Percentiles rank a stretch among this genome's conserved stretches.
Conservation (phyloP, 2,113 vertebrate species). For the Zootoca vivipara region DNA sequence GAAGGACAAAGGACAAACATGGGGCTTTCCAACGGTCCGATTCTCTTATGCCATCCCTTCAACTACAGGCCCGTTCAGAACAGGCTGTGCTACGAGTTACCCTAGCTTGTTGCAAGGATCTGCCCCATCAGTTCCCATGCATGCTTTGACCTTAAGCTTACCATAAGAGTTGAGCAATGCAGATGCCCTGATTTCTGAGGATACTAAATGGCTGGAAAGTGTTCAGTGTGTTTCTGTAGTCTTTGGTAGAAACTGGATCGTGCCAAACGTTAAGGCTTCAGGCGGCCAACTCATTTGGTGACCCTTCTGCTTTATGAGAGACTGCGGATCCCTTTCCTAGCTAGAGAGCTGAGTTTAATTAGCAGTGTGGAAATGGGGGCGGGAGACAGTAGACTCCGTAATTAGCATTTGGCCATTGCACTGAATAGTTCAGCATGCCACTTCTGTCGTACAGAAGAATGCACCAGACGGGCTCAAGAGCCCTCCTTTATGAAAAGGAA, state of each 20-base stretch:
- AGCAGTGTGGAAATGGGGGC: conserved; percentile 56
- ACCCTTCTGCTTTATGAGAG: conserved; percentile 14
- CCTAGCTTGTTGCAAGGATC: background rate
- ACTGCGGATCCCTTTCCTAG: conserved; percentile 42
- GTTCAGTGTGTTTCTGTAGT: background rate
- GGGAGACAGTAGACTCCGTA: conserved; percentile 25
- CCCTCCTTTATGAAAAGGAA: background rate
- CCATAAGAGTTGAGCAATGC: conserved; percentile 54
- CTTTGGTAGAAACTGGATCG: conserved; percentile 29
- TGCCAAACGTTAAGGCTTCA: background rate
- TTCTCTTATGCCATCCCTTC: background rate
- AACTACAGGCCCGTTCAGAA: background rate
- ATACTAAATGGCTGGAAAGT: background rate
- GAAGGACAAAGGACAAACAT: background rate
- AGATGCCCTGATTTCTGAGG: conserved; percentile 41
- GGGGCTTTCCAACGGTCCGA: background rate
- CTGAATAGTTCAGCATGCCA: conserved; percentile 38
- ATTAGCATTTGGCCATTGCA: conserved; percentile 47
- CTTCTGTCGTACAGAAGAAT: conserved; percentile 14
- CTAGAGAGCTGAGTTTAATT: conserved; percentile 49
- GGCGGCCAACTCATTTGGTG: accelerated
- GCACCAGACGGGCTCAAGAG: background rate
- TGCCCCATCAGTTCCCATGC: conserved; percentile 44
- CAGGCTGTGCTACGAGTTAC: background rate
- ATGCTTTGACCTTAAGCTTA: conserved; percentile 55